Evolutionary conservation across 2,888 invertebrate genomes (phyloP).

Genomic region (Leptopilina syphax): DNA sequence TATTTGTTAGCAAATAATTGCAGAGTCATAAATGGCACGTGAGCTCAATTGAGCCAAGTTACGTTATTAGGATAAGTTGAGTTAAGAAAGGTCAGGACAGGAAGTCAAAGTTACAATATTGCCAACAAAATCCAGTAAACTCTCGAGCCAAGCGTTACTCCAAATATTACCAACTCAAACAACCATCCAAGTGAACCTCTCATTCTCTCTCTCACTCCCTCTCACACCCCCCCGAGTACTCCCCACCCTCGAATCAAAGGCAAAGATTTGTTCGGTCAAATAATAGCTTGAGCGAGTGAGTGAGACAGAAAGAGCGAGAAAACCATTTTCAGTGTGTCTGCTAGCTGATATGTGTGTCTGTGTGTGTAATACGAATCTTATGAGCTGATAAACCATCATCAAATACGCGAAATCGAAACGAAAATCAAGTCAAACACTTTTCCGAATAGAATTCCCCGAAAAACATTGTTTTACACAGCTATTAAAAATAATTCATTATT

Average conservation of each 20-base stretch:
- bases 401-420: not conserved
- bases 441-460: not conserved
- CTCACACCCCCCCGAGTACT: slow-evolving; percentile 42
- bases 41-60: slow-evolving; percentile 50
- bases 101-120: slow-evolving; percentile 68
- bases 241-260: slow-evolving; percentile 64
- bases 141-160: slow-evolving; percentile 68
- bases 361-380: not conserved
- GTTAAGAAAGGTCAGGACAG: slow-evolving; percentile 57
- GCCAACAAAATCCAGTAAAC: slow-evolving; percentile 71
- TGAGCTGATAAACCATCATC: slow-evolving; percentile 26
- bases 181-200: slow-evolving; percentile 60
- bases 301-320: slow-evolving; percentile 52
- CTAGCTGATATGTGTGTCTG: too few species aligned
- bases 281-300: slow-evolving; percentile 65
- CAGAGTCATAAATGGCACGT: slow-evolving; percentile 13
- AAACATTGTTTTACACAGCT: not conserved
- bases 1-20: slow-evolving; percentile 35
- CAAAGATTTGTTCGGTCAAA: slow-evolving; percentile 73
- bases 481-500: not conserved
- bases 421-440: not conserved
- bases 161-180: slow-evolving; percentile 73
- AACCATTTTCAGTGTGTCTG: slow-evolving; percentile 16
- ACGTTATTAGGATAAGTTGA: slow-evolving; percentile 45
- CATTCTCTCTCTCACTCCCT: slow-evolving; percentile 47